Evolutionary conservation across 2,797 vertebrate genomes (phyloP), one percentile per base, ranked within the genome.

Genomic region (Alca torda): DNA sequence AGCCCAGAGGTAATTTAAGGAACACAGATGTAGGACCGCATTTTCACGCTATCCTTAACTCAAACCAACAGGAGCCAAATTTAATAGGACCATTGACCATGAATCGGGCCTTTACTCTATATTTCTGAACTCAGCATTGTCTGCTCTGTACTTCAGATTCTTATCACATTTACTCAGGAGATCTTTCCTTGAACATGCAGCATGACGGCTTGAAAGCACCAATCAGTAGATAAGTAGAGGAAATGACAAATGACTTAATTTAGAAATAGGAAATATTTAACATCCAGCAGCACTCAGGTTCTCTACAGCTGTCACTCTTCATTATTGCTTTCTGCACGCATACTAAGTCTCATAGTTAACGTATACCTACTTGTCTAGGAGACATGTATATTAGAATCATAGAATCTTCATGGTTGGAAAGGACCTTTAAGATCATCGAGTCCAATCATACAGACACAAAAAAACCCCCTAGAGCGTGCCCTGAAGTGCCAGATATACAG

Each of bases 201-300:
- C 37, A 70, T 21, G 53, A 84, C 59, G 39, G 61, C n/a, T 90
- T 89, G 24, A 31, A 88, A 95, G 67, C 35, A 95, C 13, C 74
- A 89, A 46, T 85, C 87, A 84, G 68, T 53, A 84, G 35, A 67
- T 75, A 90, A 77, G 48, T 43, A 82, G 64, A 95, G 74, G 63
- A 94, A 92, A 85, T 78, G 51, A 61, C 20, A 65, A 43, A 78
- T 61, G 72, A 59, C 24, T 87, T 83, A 79, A 92, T 79, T 92
- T 88, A 96, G 87, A 87, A 85, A 89, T 8, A 65, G 61, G 57
- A 95, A 94, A 86, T 73, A 82, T 45, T 92, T 84, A 76, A 43
- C 37, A 96, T 51, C 26, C 21, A 87, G 46, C 14, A 86, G 74
- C 31, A 51, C 57, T 70, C 13, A 20, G 26, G 67, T 88, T 94